Percentiles rank a stretch among this genome's conserved stretches.
Conservation (phyloP, 2,888 invertebrate genomes). For the Sericinus montela region DNA sequence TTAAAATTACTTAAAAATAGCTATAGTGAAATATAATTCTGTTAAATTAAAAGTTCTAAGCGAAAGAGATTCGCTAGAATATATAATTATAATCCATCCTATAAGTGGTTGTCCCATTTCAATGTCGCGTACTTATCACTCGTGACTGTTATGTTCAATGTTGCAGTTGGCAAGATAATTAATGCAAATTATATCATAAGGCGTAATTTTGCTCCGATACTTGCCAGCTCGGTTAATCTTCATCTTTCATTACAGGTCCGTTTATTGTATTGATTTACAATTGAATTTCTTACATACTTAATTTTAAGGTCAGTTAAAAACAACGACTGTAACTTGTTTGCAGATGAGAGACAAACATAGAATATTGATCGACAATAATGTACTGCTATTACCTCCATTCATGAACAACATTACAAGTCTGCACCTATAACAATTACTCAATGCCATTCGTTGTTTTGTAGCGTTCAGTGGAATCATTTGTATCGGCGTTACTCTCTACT, state of each 20-base stretch:
- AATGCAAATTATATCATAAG: constrained; percentile 3
- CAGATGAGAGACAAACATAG: constrained; percentile 20
- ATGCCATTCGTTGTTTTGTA: constrained; percentile 40
- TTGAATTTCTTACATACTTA: no score
- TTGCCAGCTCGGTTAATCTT: no score
- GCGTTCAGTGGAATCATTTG: constrained; percentile 30
- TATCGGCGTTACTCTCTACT: constrained; percentile 27
- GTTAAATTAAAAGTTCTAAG: no score
- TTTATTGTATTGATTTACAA: no score
- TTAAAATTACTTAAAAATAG: no score
- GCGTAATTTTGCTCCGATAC: not conserved
- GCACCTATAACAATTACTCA: constrained; percentile 40
- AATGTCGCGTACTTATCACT: constrained; percentile 8
- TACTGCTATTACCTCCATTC: constrained; percentile 46
- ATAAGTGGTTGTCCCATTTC: not conserved
- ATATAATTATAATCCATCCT: constrained; percentile 2
- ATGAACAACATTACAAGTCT: constrained; percentile 37
- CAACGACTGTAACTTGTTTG: constrained; percentile 28
- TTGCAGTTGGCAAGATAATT: constrained; percentile 2
- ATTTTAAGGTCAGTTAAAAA: constrained; percentile 17
- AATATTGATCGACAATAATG: constrained; percentile 41
- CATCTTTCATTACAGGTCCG: no score
- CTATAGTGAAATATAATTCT: no score
- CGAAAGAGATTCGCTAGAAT: not conserved
- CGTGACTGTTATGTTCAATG: constrained; percentile 1